phyloP scores from a whole-genome alignment of 2,888 invertebrate species.

The Melanophora roralis region DNA sequence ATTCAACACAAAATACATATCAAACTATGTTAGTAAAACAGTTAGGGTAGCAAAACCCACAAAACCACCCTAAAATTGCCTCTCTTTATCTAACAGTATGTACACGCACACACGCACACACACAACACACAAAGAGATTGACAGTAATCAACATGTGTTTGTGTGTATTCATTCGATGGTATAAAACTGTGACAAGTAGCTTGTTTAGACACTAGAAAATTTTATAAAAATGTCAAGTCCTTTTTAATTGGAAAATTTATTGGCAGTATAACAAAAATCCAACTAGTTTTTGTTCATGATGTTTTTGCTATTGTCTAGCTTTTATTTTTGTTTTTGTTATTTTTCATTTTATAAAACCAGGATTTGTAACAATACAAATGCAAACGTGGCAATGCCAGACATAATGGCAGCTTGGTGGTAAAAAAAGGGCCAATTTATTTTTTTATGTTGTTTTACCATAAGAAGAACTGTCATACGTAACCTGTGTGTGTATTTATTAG shows the following conservation, averaged over 20 bases:
- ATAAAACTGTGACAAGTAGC: neutral
- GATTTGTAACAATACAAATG: slow-evolving; percentile 14
- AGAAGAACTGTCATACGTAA: neutral
- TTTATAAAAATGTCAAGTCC: slow-evolving; percentile 71
- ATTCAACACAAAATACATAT: no score
- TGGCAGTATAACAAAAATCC: slow-evolving; percentile 61
- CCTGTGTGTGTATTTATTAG: slow-evolving; percentile 18
- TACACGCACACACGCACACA: neutral
- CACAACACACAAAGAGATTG: neutral
- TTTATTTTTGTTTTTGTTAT: slow-evolving; percentile 27
- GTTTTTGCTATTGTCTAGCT: slow-evolving; percentile 17
- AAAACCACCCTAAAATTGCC: slow-evolving; percentile 6
- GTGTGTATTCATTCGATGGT: neutral
- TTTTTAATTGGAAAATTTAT: slow-evolving; percentile 74
- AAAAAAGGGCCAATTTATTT: slow-evolving; percentile 41
- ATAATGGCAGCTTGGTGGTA: slow-evolving; percentile 43
- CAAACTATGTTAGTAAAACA: no score
- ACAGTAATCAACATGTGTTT: neutral
- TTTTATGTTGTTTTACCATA: neutral
- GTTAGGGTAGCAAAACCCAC: slow-evolving; percentile 8
- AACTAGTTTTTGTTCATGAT: slow-evolving; percentile 17
- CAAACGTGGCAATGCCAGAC: slow-evolving; percentile 26
- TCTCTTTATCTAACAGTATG: neutral
- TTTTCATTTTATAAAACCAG: neutral
- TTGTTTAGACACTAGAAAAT: slow-evolving; percentile 3